Conservation (phyloP, 2,797 vertebrate species). For the Craterocephalus amniculus region DNA sequence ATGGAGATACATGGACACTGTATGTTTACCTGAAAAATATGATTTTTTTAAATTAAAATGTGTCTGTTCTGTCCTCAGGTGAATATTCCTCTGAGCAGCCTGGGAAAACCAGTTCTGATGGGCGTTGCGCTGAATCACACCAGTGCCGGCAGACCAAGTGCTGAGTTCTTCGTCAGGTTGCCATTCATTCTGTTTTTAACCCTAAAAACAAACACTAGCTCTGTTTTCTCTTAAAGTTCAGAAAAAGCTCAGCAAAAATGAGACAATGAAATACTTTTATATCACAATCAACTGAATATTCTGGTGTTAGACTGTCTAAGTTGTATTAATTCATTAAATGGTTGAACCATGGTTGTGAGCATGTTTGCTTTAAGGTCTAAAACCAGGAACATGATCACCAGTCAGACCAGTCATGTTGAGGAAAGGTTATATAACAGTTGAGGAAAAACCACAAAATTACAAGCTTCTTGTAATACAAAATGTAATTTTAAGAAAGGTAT, state of each 20-base stretch:
- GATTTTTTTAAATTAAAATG: too few species aligned
- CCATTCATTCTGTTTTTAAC: neutral
- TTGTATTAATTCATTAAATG: neutral
- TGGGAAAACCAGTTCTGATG: constrained; percentile 85
- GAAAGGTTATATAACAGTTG: neutral
- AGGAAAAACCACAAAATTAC: neutral
- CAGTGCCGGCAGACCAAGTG: constrained; percentile 89
- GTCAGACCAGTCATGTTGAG: too few species aligned
- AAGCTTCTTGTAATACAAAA: too few species aligned
- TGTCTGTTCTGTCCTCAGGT: constrained; percentile 77
- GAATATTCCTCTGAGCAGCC: constrained; percentile 85
- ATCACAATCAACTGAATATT: neutral
- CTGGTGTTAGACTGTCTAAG: neutral
- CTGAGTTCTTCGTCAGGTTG: constrained; percentile 91
- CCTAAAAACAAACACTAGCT: neutral
- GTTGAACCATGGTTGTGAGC: neutral
- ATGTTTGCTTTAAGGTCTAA: neutral
- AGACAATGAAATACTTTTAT: fast-evolving
- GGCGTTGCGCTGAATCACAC: constrained; percentile 91
- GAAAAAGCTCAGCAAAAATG: neutral
- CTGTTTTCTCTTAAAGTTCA: neutral
- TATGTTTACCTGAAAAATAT: too few species aligned
- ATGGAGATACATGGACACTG: neutral
- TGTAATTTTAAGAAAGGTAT: neutral
- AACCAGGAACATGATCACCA: neutral